phyloP scores from a whole-genome alignment of 2,888 invertebrate genomes.

The Maniola hyperantus region DNA sequence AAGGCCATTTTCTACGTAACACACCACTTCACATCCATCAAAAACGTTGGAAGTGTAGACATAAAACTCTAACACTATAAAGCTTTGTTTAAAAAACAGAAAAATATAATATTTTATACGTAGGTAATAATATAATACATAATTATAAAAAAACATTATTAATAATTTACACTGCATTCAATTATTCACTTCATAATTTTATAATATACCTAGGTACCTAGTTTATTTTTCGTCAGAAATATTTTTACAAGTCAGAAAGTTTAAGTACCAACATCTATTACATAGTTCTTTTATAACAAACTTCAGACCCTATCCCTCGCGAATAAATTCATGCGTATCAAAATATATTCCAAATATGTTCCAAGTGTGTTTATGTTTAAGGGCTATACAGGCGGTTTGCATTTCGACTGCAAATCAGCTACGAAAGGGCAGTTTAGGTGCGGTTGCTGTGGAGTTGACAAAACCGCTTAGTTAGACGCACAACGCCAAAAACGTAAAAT shows the following conservation, averaged over 20 bases:
- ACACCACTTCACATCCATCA: conserved; percentile 55
- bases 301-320: conserved; percentile 54
- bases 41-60: conserved; percentile 57
- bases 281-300: conserved; percentile 40
- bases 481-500: too few species aligned
- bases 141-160: conserved; percentile 63
- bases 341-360: conserved; percentile 78
- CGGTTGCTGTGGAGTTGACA: neutral
- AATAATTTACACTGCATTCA: conserved; percentile 66
- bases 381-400: neutral
- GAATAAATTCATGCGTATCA: conserved; percentile 76
- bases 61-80: conserved; percentile 56
- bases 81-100: conserved; percentile 50
- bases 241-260: conserved; percentile 46
- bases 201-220: conserved; percentile 35
- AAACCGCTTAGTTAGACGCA: too few species aligned
- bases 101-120: conserved; percentile 50
- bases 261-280: conserved; percentile 73
- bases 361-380: conserved; percentile 48
- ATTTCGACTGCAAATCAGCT: neutral
- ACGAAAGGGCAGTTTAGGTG: neutral
- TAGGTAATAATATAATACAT: conserved; percentile 25
- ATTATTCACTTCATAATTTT: conserved; percentile 47
- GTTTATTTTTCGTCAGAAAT: conserved; percentile 54
- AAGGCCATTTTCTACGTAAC: conserved; percentile 49